These are phyloP conservation scores for Drosophila sordidapex DNA, from an alignment of 2,888 invertebrate genomes.

Conservation along the genomic window DNA sequence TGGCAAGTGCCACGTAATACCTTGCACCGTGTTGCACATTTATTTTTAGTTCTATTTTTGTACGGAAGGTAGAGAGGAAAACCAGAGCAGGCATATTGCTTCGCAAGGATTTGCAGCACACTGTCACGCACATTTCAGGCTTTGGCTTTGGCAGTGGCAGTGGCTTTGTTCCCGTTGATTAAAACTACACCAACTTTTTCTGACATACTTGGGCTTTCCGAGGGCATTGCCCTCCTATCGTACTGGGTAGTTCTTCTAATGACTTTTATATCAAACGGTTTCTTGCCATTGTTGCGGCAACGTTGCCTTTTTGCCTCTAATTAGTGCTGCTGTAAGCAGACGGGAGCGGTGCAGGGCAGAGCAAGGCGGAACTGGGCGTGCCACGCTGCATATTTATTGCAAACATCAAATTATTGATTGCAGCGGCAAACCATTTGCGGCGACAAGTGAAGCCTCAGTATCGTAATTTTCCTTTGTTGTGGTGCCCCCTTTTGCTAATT, in stretches of 20 bases:
- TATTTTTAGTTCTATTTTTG: conserved; percentile 16
- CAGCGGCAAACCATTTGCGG: conserved; percentile 24
- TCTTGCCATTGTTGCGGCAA: conserved; percentile 50
- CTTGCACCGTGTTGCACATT: conserved; percentile 58
- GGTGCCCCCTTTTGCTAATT: conserved; percentile 51
- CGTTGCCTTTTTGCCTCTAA: conserved; percentile 61
- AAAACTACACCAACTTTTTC: conserved; percentile 37
- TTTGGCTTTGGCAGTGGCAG: conserved; percentile 28
- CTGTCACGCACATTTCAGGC: conserved; percentile 37
- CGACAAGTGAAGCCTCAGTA: conserved; percentile 23
- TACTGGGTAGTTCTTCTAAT: conserved; percentile 18
- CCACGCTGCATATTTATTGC: conserved; percentile 56
- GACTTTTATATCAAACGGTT: conserved; percentile 56
- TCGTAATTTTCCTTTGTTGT: conserved; percentile 10
- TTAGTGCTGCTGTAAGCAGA: conserved; percentile 44
- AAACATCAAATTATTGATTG: conserved; percentile 77
- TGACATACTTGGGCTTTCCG: conserved; percentile 19
- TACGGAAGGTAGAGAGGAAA: not conserved
- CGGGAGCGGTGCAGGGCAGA: not conserved
- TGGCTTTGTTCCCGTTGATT: conserved; percentile 54
- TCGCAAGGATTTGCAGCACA: conserved; percentile 59
- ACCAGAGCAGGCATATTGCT: conserved; percentile 30
- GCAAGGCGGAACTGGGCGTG: not conserved
- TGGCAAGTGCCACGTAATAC: conserved; percentile 47
- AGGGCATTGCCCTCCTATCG: conserved; percentile 67